Base-by-base conservation (phyloP, 2,888 invertebrate species). In the Amorpha juglandis region DNA sequence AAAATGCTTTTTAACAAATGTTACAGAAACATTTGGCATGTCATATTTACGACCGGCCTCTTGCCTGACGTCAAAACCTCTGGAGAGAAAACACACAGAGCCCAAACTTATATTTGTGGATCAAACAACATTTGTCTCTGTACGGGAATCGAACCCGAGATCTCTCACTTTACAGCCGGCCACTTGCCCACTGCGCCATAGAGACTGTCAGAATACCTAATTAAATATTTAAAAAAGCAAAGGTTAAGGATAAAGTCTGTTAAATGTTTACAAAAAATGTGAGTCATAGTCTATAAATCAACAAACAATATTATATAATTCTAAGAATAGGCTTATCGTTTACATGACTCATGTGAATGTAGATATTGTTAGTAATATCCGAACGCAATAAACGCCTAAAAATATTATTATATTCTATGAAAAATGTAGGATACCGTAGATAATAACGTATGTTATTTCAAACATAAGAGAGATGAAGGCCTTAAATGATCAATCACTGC, bases 401-500 rank as follows among this genome's bases (percentile, higher is more conserved):
- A n/a, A 9, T 52, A 6, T 52, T 27, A 33, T 53, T 8, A n/a
- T 53, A 14, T 35, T 27, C 8, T n/a, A 14, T 53, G 53, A 16
- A 19, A 21, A 58, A 12, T 16, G 11, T 42, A 58, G 19, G 1
- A 12, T 58, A 42, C 38, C 11, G 6, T 58, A 58, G 55, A 6
- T n/a, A 42, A 58, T 38, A 9, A 9, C 8, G 38, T 38, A 9
- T 38, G 7, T 38, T 6, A 9, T 1, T 38, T 38, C 0, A 38
- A 9, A 9, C 0, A 12, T 45, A 71, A 67, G 65, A 12, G 33
- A 50, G 65, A 67, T 66, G 64, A 67, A 64, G 68, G 74, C 72
- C 74, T 72, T 75, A 65, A 53, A 64, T 65, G 64, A 64, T 63
- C 62, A 63, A 48, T 48, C 64, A 71, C 70, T 71, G 66, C 64